These are phyloP conservation scores for Hypsibius dujardini DNA, from an alignment of 1,140 invertebrate genomes.

Conservation along the genomic window DNA sequence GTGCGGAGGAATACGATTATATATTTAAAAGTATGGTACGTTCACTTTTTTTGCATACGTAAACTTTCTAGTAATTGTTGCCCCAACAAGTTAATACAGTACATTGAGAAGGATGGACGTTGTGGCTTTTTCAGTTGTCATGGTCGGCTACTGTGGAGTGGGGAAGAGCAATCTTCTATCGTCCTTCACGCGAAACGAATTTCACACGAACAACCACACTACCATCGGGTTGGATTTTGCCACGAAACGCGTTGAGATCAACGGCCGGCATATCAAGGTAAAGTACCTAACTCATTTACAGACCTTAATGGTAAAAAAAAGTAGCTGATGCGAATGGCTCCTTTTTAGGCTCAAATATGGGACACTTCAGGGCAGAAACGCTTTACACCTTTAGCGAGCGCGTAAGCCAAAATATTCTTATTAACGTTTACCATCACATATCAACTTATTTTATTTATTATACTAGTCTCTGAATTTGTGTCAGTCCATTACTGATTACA, in stretches of 20 bases:
- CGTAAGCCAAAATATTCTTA: no score
- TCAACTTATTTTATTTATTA: no score
- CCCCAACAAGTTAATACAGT: no score
- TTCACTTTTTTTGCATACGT: not conserved
- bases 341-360: constrained; percentile 98
- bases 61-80: not conserved
- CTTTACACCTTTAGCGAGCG: constrained; percentile 92
- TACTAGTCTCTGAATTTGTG: no score
- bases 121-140: constrained; percentile 89
- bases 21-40: constrained; percentile 94
- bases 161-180: constrained; percentile 98
- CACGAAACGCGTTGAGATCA: constrained; percentile 88
- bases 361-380: constrained; percentile 99
- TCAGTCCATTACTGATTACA: no score
- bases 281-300: constrained; percentile 17
- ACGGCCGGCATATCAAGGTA: constrained; percentile 28
- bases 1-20: constrained; percentile 99
- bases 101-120: no score
- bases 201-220: constrained; percentile 98
- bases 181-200: constrained; percentile 98
- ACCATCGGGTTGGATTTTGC: constrained; percentile 99
- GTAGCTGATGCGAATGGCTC: no score
- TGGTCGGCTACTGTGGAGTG: constrained; percentile 98
- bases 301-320: constrained; percentile 25
- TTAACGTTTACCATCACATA: no score